Percentiles rank a stretch among this genome's conserved stretches.
Evolutionary conservation across 2,888 invertebrate genomes (phyloP).

Genomic region (Macroteleia sp.): DNA sequence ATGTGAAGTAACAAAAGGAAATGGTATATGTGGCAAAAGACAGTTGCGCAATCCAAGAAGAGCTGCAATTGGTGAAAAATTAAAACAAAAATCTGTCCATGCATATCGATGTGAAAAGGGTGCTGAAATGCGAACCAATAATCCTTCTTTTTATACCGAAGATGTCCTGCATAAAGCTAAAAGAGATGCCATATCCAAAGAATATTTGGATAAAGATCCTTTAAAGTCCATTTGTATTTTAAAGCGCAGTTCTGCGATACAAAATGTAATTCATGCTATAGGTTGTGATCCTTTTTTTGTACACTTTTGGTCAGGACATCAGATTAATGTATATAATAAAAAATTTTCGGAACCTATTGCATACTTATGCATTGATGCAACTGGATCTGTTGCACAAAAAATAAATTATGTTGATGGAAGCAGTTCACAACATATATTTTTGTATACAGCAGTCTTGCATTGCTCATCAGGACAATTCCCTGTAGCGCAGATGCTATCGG

Average conservation of each 20-base stretch:
- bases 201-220: constrained; percentile 6
- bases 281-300: constrained; percentile 14
- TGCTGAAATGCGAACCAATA: background rate
- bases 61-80: background rate
- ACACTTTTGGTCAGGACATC: constrained; percentile 26
- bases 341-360: background rate
- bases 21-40: no score
- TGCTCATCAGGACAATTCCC: constrained; percentile 18
- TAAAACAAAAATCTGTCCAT: constrained; percentile 10
- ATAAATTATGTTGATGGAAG: constrained; percentile 2
- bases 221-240: constrained; percentile 5
- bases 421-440: constrained; percentile 25
- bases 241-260: background rate
- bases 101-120: constrained; percentile 7
- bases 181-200: no score
- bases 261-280: constrained; percentile 6
- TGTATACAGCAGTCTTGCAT: constrained; percentile 14
- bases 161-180: background rate
- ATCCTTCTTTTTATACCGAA: background rate
- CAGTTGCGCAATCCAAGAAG: no score
- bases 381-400: background rate
- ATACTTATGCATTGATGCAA: constrained; percentile 19
- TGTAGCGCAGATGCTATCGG: constrained; percentile 3
- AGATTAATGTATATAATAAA: constrained; percentile 15
- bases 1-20: no score